A percentile compares a stretch with the other conserved stretches of the same genome.
Evolutionary conservation across 1,140 invertebrate genomes (phyloP).

Genomic region (Orius insidiosus): DNA sequence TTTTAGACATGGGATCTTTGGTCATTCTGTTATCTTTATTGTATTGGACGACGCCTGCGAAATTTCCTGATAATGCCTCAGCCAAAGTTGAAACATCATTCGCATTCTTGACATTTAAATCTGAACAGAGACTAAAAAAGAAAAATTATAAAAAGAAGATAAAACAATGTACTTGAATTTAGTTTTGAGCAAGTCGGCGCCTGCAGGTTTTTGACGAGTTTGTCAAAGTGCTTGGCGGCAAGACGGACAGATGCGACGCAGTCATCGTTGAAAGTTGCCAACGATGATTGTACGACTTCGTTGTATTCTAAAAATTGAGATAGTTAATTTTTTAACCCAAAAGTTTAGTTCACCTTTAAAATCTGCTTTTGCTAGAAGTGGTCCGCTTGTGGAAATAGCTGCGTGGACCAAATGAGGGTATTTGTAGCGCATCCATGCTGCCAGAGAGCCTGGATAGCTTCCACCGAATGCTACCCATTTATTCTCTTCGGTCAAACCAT

Average conservation of each 20-base stretch:
- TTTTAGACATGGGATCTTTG: conserved; percentile 4
- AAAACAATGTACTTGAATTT: conserved; percentile 9
- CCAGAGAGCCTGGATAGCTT: conserved; percentile 77
- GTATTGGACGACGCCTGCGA: conserved; percentile 80
- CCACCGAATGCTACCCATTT: conserved; percentile 89
- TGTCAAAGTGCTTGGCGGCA: conserved; percentile 43
- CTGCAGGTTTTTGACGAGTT: neutral
- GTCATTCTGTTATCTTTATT: conserved; percentile 71
- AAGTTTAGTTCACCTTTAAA: conserved; percentile 42
- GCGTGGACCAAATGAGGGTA: conserved; percentile 77
- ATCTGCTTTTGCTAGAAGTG: conserved; percentile 63
- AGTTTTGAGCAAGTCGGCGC: neutral
- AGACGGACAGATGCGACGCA: conserved; percentile 44
- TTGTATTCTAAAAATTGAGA: conserved; percentile 54
- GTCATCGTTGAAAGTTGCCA: conserved; percentile 37
- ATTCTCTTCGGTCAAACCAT: conserved; percentile 38
- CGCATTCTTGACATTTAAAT: conserved; percentile 41
- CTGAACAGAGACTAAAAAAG: conserved; percentile 56
- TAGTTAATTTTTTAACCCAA: conserved; percentile 1
- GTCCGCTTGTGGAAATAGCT: conserved; percentile 75
- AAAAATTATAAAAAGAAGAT: conserved; percentile 12
- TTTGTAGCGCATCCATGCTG: conserved; percentile 76
- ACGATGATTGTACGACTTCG: conserved; percentile 47
- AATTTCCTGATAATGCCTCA: conserved; percentile 61
- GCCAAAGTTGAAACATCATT: conserved; percentile 67